phyloP scores from a whole-genome alignment of 1,140 invertebrate species.

The Vanessa tameamea region DNA sequence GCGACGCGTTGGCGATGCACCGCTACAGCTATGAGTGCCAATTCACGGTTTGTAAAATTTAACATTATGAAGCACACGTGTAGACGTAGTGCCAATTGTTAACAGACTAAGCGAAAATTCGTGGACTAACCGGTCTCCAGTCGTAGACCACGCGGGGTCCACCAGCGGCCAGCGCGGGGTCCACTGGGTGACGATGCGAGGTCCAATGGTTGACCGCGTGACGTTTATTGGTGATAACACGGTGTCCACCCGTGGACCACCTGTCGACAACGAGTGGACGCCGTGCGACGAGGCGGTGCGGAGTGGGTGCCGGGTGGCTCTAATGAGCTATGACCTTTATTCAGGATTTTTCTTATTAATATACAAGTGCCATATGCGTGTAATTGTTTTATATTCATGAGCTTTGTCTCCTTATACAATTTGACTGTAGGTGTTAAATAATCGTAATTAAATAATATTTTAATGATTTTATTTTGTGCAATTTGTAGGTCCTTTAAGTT shows the following conservation, averaged over 20 bases:
- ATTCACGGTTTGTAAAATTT: constrained; percentile 28
- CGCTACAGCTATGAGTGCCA: constrained; percentile 25
- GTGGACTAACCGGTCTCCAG: constrained; percentile 16
- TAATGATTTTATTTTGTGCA: background rate
- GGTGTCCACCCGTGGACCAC: constrained; percentile 15
- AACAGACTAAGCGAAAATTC: constrained; percentile 22
- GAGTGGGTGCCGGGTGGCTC: background rate
- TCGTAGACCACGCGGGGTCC: constrained; percentile 14
- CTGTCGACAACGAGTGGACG: constrained; percentile 8
- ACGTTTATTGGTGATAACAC: constrained; percentile 21
- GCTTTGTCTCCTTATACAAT: no score
- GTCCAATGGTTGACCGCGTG: constrained; percentile 12
- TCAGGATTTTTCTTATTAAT: no score
- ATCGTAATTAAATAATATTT: background rate
- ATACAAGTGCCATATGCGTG: no score
- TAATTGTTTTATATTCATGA: no score
- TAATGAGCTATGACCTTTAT: constrained; percentile 9
- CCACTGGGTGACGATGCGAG: constrained; percentile 21
- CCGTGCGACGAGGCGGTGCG: constrained; percentile 2
- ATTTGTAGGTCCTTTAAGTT: background rate
- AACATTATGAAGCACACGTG: constrained; percentile 23
- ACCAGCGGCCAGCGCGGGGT: constrained; percentile 18
- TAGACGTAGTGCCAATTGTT: constrained; percentile 24
- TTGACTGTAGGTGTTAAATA: no score
- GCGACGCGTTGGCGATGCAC: no score